Evolutionary conservation across 37 sponge, comb jelly and placozoan genomes (phyloP).

Genomic region (Eunapius fragilis): DNA sequence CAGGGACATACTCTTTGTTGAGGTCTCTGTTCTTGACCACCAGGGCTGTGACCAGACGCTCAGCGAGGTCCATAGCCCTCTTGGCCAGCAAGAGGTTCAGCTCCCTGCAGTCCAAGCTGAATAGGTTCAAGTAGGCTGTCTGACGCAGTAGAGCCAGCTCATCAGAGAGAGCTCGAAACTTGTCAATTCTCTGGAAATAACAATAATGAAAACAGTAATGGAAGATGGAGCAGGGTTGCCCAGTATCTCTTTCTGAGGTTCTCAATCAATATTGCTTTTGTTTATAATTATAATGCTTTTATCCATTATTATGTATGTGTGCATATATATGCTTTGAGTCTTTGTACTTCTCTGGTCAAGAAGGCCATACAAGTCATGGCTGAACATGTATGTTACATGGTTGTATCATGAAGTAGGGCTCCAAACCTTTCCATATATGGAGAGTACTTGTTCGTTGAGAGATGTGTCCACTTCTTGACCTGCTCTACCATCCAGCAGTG

Average conservation of each 20-base stretch:
- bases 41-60: constrained; percentile 46
- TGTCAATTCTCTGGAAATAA: constrained; percentile 59
- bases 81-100: constrained; percentile 67
- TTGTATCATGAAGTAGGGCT: no score
- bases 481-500: constrained; percentile 79
- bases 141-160: constrained; percentile 65
- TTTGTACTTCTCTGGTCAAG: no score
- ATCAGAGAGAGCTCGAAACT: constrained; percentile 46
- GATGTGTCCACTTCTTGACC: constrained; percentile 72
- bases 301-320: no score
- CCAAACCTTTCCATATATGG: constrained; percentile 66
- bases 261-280: no score
- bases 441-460: constrained; percentile 81
- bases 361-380: no score
- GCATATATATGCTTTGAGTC: no score
- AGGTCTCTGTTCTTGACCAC: constrained; percentile 82
- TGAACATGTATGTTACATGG: no score
- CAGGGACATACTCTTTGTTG: constrained; percentile 74
- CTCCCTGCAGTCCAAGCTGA: constrained; percentile 67
- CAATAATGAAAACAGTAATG: no score
- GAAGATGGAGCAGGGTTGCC: no score
- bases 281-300: no score
- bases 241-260: no score
- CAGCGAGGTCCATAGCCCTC: constrained; percentile 49
- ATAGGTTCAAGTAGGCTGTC: constrained; percentile 76